Base-by-base conservation (phyloP, 92 coral and sea anemone species). In the Bergia sp. region DNA sequence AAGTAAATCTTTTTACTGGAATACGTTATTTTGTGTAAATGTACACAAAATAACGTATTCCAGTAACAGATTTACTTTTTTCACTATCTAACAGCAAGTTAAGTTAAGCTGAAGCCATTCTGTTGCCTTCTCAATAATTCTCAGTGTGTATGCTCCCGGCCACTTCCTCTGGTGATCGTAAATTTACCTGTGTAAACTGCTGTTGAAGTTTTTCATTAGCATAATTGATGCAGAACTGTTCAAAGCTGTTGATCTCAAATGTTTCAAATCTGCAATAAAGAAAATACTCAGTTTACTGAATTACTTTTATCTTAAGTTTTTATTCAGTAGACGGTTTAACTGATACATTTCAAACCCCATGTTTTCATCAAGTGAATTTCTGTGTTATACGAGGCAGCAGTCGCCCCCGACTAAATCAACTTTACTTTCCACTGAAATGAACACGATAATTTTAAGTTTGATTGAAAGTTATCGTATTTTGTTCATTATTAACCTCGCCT, bases 131-230 rank as follows among this genome's bases (percentile, higher is more conserved):
- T 4, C 29, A 61, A 7, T 21, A 3, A 16, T 6, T 61, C 7
- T 74, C 79, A 38, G 5, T 72, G 5, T 72, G 1, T 72, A 10
- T 37, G 2, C 1, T 77, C 16, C 38, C 80, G 4, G 37, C 36
- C 38, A 37, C n/a, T 20, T 77, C n/a, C 20, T 23, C 20, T 53
- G 8, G 7, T 3, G 8, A 49, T 49, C 41, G 8, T 72, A 65
- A 37, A 58, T 82, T 86, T 89, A 96, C 99, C 95, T 95, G 95
- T 12, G 99, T 97, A 79, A 97, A 97, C 87, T 97, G 99, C 65
- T 97, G 99, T 82, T 97, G 99, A 11, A 97, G 95, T 73, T 97
- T 97, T 90, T 97, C 99, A 79, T 97, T 97, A 5, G 99, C 99
- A 81, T 97, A 97, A 53, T 97, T 97, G 61, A 97, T 97, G 44